A percentile compares a stretch with the other conserved stretches of the same genome.
Evolutionary conservation across 2,797 vertebrate species (phyloP).

Genomic region (Enoplosus armatus): DNA sequence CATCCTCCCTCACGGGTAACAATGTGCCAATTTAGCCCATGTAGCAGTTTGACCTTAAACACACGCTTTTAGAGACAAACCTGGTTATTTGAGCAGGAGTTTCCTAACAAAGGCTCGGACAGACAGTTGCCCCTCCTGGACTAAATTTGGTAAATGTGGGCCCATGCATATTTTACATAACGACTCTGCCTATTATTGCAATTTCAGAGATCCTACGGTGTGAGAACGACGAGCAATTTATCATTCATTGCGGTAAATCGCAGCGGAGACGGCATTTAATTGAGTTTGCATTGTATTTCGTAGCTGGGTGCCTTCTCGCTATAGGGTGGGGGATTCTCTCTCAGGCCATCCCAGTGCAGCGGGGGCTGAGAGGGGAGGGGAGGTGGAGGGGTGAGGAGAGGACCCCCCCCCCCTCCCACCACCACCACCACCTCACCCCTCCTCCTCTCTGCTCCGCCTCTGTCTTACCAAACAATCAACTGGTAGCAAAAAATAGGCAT

Average conservation of each 20-base stretch:
- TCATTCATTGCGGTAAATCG: conserved; percentile 83
- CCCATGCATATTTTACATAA: conserved; percentile 78
- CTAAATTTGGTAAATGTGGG: conserved; percentile 78
- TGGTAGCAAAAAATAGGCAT: conserved; percentile 65
- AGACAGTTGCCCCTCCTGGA: conserved; percentile 64
- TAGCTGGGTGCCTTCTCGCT: conserved; percentile 78
- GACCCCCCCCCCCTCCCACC: conserved; percentile 7
- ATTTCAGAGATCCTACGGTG: conserved; percentile 75
- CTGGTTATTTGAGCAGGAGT: conserved; percentile 72
- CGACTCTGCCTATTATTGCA: conserved; percentile 79
- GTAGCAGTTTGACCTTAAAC: conserved; percentile 75
- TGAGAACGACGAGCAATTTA: conserved; percentile 78
- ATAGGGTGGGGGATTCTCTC: conserved; percentile 65
- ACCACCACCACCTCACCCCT: conserved; percentile 4
- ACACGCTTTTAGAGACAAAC: conserved; percentile 63
- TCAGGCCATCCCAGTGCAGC: conserved; percentile 69
- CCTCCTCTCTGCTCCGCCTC: conserved; percentile 59
- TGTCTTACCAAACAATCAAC: conserved; percentile 78
- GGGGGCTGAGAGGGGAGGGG: conserved; percentile 47
- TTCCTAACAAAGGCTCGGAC: conserved; percentile 69
- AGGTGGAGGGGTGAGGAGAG: background rate
- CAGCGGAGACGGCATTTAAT: conserved; percentile 81
- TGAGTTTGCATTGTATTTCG: conserved; percentile 84
- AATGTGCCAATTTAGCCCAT: conserved; percentile 65
- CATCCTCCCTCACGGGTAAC: conserved; percentile 37